Base-by-base conservation (phyloP, 2,113 vertebrate species). In the Tachycineta bicolor region DNA sequence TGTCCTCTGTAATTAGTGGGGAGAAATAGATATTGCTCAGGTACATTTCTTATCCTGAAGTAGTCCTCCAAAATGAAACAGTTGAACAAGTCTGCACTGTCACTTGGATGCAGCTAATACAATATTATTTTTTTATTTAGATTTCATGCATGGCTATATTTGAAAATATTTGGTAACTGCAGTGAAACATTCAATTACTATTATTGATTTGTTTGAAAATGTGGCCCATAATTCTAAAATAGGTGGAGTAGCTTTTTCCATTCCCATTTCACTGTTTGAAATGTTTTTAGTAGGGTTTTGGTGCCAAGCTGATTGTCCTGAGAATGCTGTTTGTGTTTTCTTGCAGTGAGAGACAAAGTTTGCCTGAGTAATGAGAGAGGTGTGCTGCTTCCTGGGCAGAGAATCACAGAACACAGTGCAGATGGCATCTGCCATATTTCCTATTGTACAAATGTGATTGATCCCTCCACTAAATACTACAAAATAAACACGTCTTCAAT, bases 341-440 rank as follows among this genome's bases (percentile, higher is more conserved):
- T 87, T 95, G 14, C 96, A 99, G 99, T 98, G 96, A 98, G 98
- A 60, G 99, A 99, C 85, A 98, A 98, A 2, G 99, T 99, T 91
- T 99, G 99, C 91, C 96, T 99, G 89, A 99, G 98, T 67, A 98
- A 97, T 0, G 98, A 99, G 82, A 97, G 98, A 20, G 99, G 99
- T 3, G 97, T 99, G 83, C 97, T 99, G 96, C 98, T 98, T 77
- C 99, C 99, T 0, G 99, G 99, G 82, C 99, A 99, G 98, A 98
- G 97, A 1, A 98, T 99, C 13, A 96, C 99, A 69, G 99, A 99
- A 73, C 99, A 98, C 69, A 98, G 97, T 1, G 96, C 98, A 6
- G 98, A 98, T 6, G 99, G 99, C 10, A 74, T 98, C 94, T 99
- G 99, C 93, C 97, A 90, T 83, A 97, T 98, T 82, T 97, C 98